These are phyloP conservation scores for Macrotus californicus DNA, from an alignment of 2,113 vertebrate species.

Conservation along the genomic window DNA sequence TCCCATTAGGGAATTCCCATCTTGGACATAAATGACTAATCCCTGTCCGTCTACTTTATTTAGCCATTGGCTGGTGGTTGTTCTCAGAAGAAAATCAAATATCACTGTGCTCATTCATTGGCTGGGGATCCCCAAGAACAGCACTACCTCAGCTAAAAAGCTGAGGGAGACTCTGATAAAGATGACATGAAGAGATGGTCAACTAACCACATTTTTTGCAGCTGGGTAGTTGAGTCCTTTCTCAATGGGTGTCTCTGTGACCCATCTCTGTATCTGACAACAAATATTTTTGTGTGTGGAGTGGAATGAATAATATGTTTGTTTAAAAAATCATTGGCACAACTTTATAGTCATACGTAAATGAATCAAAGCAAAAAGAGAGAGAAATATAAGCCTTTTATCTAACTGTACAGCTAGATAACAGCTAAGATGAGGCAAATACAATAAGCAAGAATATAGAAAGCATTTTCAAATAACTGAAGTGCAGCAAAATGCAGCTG, in stretches of 20 bases:
- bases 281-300: background rate
- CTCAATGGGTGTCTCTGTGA: background rate
- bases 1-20: background rate
- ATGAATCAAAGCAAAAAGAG: background rate
- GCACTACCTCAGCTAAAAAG: background rate
- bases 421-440: background rate
- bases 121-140: background rate
- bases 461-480: background rate
- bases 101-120: background rate
- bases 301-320: background rate
- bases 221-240: background rate
- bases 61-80: background rate
- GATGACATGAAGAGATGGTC: background rate
- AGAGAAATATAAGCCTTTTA: background rate
- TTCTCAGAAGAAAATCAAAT: background rate
- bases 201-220: background rate
- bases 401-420: background rate
- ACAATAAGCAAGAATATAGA: background rate
- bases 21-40: no score
- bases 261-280: background rate
- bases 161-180: background rate
- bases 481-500: background rate
- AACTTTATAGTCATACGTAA: background rate
- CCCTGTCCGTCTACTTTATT: background rate
- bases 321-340: background rate